Base-by-base conservation (phyloP, 2,888 invertebrate genomes). In the Nebria salina region DNA sequence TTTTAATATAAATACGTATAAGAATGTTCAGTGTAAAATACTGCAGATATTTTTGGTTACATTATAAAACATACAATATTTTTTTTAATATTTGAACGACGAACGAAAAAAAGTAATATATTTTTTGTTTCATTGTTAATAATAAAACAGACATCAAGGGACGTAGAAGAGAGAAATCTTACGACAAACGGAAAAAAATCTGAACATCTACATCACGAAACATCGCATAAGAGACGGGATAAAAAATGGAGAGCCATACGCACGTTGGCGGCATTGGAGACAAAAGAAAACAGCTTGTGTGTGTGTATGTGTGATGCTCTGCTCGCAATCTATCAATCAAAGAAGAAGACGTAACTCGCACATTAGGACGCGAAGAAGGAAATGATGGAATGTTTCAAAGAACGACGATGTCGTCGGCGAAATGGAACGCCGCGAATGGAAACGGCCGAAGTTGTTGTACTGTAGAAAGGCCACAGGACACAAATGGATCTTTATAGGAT, bases 311-410 rank as follows among this genome's bases (percentile, higher is more conserved):
- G 54, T 54, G 54, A 3, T 54, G 54, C 11, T 54, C 8, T 54
- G 54, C 54, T 5, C 42, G 43, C 78, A 73, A 78, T 78, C 78
- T 78, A 78, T 78, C 78, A 78, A 78, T 78, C 78, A 78, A 73
- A 73, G 73, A 74, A 26, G 72, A 65, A 77, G 77, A 77, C 77
- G 77, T 77, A 77, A 72, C 77, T 72, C 73, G 74, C 78, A 78
- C 78, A 78, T 78, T 78, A 78, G 78, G 74, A 78, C 25, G 65
- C 54, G 13, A 54, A 54, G 66, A 65, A 73, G 78, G 72, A 78
- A 78, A 78, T 78, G 78, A 78, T 73, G 78, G 73, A 78, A 73
- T 73, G 73, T 73, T 34, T 73, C 43, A 41, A 43, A n/a, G 20
- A 26, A 68, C 68, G 68, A 68, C 26, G 54, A 54, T 13, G 54